These are phyloP conservation scores for Mechanitis mazaeus DNA, from an alignment of 2,888 invertebrate genomes.

Conservation along the genomic window DNA sequence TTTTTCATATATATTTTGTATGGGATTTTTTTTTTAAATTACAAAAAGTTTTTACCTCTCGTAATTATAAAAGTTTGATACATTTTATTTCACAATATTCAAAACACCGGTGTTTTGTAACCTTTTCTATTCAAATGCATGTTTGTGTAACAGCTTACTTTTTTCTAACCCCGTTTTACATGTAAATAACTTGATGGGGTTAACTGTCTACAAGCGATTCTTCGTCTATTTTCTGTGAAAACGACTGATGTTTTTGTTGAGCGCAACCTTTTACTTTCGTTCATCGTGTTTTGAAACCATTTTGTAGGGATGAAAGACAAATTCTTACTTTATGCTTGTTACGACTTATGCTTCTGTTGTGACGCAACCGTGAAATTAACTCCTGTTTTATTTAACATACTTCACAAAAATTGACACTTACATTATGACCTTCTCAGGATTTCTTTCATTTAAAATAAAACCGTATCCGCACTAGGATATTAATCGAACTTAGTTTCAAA, in stretches of 20 bases:
- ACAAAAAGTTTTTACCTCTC: too few species aligned
- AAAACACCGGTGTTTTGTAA: not conserved
- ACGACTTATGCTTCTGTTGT: conserved; percentile 6
- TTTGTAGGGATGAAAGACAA: conserved; percentile 35
- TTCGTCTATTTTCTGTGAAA: conserved; percentile 42
- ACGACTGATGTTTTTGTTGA: conserved; percentile 38
- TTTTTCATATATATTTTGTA: too few species aligned
- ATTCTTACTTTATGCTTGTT: conserved; percentile 15
- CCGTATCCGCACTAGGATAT: too few species aligned
- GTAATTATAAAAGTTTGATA: too few species aligned
- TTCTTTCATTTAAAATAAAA: conserved; percentile 38
- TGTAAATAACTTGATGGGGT: conserved; percentile 37
- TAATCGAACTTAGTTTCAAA: too few species aligned
- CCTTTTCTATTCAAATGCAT: conserved; percentile 39
- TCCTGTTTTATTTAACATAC: too few species aligned
- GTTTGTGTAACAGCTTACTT: conserved; percentile 33
- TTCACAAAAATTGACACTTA: too few species aligned
- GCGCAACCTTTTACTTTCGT: conserved; percentile 42
- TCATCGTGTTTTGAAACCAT: conserved; percentile 56
- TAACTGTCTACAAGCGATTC: conserved; percentile 34
- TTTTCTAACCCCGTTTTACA: conserved; percentile 49
- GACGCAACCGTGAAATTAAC: not conserved
- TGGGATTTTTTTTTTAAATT: too few species aligned
- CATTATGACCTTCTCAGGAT: too few species aligned
- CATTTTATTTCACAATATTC: too few species aligned